Evolutionary conservation across 2,888 invertebrate genomes (phyloP).

Genomic region (Argynnis bischoffii): DNA sequence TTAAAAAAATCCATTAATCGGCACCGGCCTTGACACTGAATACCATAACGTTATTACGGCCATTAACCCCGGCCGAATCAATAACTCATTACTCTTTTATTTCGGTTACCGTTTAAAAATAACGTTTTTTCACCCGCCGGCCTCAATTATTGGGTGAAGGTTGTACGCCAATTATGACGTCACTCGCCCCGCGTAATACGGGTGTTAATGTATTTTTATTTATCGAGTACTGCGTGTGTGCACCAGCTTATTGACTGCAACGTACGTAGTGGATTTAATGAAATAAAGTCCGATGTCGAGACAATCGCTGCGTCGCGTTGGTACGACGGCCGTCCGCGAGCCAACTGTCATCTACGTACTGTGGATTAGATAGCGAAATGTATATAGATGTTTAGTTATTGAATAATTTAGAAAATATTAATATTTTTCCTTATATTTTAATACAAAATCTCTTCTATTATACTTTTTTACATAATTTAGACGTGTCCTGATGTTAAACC

Average conservation of each 20-base stretch:
- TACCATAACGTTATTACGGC: conserved; percentile 51
- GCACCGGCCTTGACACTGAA: conserved; percentile 51
- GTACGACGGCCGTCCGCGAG: background rate
- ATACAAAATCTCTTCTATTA: no score
- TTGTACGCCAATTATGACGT: conserved; percentile 54
- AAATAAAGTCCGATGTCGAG: conserved; percentile 4
- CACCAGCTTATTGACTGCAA: conserved; percentile 26
- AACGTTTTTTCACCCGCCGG: conserved; percentile 58
- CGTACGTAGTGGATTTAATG: conserved; percentile 6
- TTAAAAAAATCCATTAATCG: conserved; percentile 46
- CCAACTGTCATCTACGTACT: background rate
- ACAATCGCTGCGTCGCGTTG: conserved; percentile 8
- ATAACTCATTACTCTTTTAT: conserved; percentile 67
- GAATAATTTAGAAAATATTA: no score
- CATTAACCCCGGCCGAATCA: conserved; percentile 57
- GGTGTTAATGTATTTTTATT: conserved; percentile 43
- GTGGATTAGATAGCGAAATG: background rate
- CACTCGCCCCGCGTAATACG: conserved; percentile 42
- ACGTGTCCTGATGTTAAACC: no score
- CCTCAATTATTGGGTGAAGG: conserved; percentile 62
- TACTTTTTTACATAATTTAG: no score
- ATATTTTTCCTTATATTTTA: no score
- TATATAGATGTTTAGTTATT: no score
- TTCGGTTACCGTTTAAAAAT: conserved; percentile 61
- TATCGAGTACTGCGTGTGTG: conserved; percentile 32